phyloP scores from a whole-genome alignment of 2,797 vertebrate genomes.

The Balearica regulorum region DNA sequence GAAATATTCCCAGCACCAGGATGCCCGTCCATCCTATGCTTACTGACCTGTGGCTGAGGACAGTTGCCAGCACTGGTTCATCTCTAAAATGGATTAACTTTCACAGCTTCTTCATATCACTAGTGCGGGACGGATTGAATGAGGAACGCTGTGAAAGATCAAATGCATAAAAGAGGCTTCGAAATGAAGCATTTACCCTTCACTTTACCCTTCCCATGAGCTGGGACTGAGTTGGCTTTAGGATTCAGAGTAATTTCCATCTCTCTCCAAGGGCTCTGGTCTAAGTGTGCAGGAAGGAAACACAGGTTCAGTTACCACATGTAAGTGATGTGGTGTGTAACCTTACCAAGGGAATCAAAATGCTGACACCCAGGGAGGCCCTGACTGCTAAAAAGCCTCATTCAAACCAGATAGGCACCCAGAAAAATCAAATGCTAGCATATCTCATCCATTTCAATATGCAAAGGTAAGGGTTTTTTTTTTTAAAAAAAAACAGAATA shows the following conservation, averaged over 20 bases:
- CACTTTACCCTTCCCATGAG: not conserved
- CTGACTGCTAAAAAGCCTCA: not conserved
- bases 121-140: not conserved
- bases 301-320: not conserved
- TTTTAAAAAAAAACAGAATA: not conserved
- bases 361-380: not conserved
- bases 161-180: not conserved
- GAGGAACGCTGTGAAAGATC: not conserved
- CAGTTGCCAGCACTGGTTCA: not conserved
- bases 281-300: not conserved
- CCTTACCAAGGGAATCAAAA: not conserved
- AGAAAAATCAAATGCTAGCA: not conserved
- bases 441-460: not conserved
- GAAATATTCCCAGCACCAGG: not conserved
- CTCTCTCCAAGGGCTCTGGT: not conserved
- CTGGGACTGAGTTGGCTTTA: not conserved
- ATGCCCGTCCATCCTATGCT: not conserved
- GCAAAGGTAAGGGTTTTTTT: not conserved
- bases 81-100: slow-evolving; percentile 15
- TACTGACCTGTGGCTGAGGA: slow-evolving; percentile 10
- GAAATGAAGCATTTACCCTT: not conserved
- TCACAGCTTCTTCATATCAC: not conserved
- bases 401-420: not conserved
- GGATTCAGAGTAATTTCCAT: not conserved
- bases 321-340: not conserved